Conservation (phyloP, 2,113 vertebrate species). For the Muntiacus reevesi region DNA sequence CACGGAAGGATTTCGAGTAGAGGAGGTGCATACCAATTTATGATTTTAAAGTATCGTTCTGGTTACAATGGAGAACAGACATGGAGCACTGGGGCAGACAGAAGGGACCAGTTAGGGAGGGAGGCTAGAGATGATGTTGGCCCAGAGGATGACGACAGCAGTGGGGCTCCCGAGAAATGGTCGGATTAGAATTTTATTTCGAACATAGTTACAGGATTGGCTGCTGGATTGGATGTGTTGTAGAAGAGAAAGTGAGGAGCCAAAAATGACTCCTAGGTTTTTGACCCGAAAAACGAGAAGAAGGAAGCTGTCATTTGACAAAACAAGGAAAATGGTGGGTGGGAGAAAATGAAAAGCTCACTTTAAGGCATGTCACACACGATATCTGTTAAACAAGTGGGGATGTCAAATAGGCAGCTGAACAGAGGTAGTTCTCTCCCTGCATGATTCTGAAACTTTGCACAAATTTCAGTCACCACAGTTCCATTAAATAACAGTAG, state of each 20-base stretch:
- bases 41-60: background rate
- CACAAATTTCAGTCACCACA: background rate
- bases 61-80: background rate
- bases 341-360: background rate
- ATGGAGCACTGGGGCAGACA: background rate
- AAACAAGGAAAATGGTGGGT: background rate
- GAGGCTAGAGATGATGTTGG: background rate
- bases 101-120: background rate
- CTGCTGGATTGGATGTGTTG: background rate
- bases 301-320: background rate
- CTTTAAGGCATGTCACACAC: background rate
- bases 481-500: background rate
- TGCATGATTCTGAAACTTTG: background rate
- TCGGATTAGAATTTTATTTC: background rate
- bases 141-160: background rate
- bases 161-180: background rate
- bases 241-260: background rate
- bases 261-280: background rate
- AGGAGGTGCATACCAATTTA: background rate
- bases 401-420: background rate
- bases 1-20: background rate
- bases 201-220: background rate
- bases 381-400: background rate
- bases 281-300: background rate
- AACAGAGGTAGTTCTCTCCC: background rate